These are phyloP conservation scores for Oryzaephilus surinamensis DNA, from an alignment of 1,140 invertebrate genomes.

Conservation along the genomic window DNA sequence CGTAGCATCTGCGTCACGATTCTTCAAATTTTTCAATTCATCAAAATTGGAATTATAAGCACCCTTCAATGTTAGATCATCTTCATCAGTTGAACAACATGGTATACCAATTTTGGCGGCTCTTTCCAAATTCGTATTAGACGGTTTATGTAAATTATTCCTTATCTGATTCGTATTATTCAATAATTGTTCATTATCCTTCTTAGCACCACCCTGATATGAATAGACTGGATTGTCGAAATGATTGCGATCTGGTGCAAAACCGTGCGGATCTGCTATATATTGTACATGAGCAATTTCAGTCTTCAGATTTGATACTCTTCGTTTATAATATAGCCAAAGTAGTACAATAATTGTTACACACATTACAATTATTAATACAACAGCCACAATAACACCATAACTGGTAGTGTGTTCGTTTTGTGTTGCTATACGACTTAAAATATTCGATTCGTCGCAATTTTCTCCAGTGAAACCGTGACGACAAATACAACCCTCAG, in stretches of 20 bases:
- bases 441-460: slow-evolving; percentile 39
- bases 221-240: slow-evolving; percentile 90
- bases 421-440: slow-evolving; percentile 8
- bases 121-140: slow-evolving; percentile 46
- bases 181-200: slow-evolving; percentile 31
- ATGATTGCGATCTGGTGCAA: slow-evolving; percentile 67
- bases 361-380: slow-evolving; percentile 49
- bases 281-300: slow-evolving; percentile 84
- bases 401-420: slow-evolving; percentile 12
- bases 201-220: slow-evolving; percentile 48
- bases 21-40: slow-evolving; percentile 52
- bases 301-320: slow-evolving; percentile 68
- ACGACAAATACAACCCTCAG: slow-evolving; percentile 68
- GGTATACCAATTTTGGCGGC: slow-evolving; percentile 40
- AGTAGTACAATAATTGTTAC: slow-evolving; percentile 49
- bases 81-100: slow-evolving; percentile 39
- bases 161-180: slow-evolving; percentile 43
- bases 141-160: slow-evolving; percentile 57
- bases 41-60: slow-evolving; percentile 15
- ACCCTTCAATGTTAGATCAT: slow-evolving; percentile 19
- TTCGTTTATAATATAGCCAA: slow-evolving; percentile 59
- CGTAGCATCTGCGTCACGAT: slow-evolving; percentile 68
- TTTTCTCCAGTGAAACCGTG: slow-evolving; percentile 59
- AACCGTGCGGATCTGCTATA: slow-evolving; percentile 57
- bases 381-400: slow-evolving; percentile 44